Percentiles rank a stretch among this genome's conserved stretches.
Evolutionary conservation across 2,888 invertebrate species (phyloP).

Genomic region (Germaria angustata): DNA sequence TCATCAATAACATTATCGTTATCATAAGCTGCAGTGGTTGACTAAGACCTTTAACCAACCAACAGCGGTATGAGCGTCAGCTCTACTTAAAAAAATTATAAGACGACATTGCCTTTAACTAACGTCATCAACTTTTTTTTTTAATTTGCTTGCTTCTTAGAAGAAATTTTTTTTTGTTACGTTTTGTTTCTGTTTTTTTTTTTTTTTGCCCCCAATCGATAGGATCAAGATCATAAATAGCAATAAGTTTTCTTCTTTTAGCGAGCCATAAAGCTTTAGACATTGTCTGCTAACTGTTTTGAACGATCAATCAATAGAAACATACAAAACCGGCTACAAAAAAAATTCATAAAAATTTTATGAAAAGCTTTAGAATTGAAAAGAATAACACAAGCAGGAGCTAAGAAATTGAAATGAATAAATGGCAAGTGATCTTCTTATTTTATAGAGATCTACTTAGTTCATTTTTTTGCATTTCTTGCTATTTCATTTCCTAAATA

Average conservation of each 20-base stretch:
- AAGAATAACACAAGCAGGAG: slow-evolving; percentile 69
- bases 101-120: slow-evolving; percentile 65
- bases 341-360: background rate
- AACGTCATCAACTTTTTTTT: slow-evolving; percentile 53
- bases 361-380: slow-evolving; percentile 34
- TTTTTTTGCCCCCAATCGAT: slow-evolving; percentile 79
- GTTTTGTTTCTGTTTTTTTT: slow-evolving; percentile 90
- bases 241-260: slow-evolving; percentile 71
- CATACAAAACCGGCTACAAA: slow-evolving; percentile 33
- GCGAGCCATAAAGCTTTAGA: slow-evolving; percentile 70
- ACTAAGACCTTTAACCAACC: background rate
- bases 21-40: slow-evolving; percentile 23
- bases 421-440: slow-evolving; percentile 60
- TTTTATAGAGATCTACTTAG: slow-evolving; percentile 40
- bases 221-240: slow-evolving; percentile 79
- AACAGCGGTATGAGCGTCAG: slow-evolving; percentile 9
- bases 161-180: slow-evolving; percentile 81
- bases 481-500: slow-evolving; percentile 1
- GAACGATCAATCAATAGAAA: slow-evolving; percentile 77
- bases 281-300: slow-evolving; percentile 76
- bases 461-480: slow-evolving; percentile 14
- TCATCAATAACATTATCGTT: slow-evolving; percentile 56
- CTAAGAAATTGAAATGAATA: slow-evolving; percentile 36
- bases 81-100: slow-evolving; percentile 52
- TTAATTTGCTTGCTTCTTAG: slow-evolving; percentile 15